These are phyloP conservation scores for Phrynocephalus versicolor DNA, from an alignment of 2,113 vertebrate species.

Conservation along the genomic window DNA sequence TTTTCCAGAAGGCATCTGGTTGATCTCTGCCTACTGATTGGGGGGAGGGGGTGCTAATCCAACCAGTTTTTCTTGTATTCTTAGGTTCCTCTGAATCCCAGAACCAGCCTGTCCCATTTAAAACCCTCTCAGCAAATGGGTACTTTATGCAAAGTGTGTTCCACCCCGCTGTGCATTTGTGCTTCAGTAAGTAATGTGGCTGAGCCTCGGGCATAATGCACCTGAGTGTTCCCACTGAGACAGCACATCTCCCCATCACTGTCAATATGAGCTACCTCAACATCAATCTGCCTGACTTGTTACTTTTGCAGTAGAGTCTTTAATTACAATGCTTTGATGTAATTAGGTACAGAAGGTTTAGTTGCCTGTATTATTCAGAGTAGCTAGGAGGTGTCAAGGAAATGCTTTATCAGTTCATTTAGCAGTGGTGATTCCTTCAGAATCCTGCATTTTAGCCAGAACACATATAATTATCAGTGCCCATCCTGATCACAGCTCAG, in stretches of 20 bases:
- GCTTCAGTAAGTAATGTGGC: constrained; percentile 40
- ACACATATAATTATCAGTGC: neutral
- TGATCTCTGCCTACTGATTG: neutral
- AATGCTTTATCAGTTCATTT: neutral
- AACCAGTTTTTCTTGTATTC: neutral
- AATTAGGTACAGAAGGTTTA: neutral
- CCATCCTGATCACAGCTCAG: neutral
- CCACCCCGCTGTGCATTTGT: rapidly evolving
- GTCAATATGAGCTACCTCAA: constrained; percentile 8
- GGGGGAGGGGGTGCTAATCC: too few relatives aligned
- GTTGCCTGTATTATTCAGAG: constrained; percentile 8
- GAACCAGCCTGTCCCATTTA: neutral
- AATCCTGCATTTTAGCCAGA: neutral
- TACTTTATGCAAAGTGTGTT: neutral
- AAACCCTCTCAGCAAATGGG: rapidly evolving
- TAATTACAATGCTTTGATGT: constrained; percentile 34
- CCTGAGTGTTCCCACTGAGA: constrained; percentile 5
- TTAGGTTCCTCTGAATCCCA: neutral
- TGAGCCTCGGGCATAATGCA: neutral
- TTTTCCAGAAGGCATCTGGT: neutral
- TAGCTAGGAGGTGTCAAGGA: neutral
- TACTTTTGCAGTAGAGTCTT: neutral
- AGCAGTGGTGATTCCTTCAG: neutral
- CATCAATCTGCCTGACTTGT: constrained; percentile 13
- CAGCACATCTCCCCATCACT: neutral